Evolutionary conservation across 2,888 invertebrate species (phyloP), one percentile per base, ranked within the genome.

Genomic region (Drosophila austrosaltans): DNA sequence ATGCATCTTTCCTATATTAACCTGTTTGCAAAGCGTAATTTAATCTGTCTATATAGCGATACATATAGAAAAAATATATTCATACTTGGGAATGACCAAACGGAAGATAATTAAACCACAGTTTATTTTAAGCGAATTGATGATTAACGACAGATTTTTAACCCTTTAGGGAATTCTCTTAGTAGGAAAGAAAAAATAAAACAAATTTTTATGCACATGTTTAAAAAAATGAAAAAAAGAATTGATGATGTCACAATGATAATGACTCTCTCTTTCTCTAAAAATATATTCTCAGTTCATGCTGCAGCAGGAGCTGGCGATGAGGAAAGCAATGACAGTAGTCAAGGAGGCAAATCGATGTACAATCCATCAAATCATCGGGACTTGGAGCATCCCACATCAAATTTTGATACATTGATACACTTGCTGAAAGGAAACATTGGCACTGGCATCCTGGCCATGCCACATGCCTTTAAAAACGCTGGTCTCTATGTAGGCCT

Each of bases 371-470:
- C 95, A 10, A 93, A 94, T 20, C 95, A 96, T 90, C 93, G 96
- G 82, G 93, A 94, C 66, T 91, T 96, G 81, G 96, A 96, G 87
- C 95, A 96, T 92, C 96, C 96, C 0, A 96, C 96, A 3, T 96
- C 96, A 77, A 97, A 96, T 93, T 93, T 95, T 81, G 96, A 96
- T 89, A 96, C 96, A 1, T 93, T 96, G 91, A 95, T 96, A 78
- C 96, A 96, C 90, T 92, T 96, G 74, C 92, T 96, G 42, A 96
- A 96, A 91, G 96, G 95, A 30, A 96, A 95, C 83, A 94, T 95
- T 76, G 98, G 98, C 6, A 98, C 99, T 0, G 99, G 99, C 3
- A 98, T 99, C 81, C 93, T 99, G 79, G 99, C 99, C 6, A 97
- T 99, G 97, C 99, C 99, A 3, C 96, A 97, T 93, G 98, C 98